A percentile compares a stretch with the other conserved stretches of the same genome.
These are phyloP conservation scores for Sitophilus oryzae DNA, from an alignment of 1,140 invertebrate genomes.

Conservation along the genomic window DNA sequence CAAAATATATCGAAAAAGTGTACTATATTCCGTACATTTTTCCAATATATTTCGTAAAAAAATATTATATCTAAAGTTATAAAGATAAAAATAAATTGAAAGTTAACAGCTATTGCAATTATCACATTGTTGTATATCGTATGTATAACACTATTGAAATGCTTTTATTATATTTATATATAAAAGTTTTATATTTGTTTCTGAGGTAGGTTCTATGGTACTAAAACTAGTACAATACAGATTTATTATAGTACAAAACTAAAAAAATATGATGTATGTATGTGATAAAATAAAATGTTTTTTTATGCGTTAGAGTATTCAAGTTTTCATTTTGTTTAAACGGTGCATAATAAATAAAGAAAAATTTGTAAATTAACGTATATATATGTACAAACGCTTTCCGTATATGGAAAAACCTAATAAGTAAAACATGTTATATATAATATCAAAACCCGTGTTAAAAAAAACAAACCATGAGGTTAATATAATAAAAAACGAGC, in stretches of 20 bases:
- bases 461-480: background rate
- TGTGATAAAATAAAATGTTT: no score
- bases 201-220: background rate
- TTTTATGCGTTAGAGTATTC: no score
- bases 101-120: background rate
- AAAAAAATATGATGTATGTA: no score
- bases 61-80: no score
- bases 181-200: background rate
- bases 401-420: background rate
- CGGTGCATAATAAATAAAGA: no score
- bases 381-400: background rate
- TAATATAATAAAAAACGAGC: background rate
- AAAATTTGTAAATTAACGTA: no score
- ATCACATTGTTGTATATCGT: background rate
- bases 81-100: no score
- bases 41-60: no score
- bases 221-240: background rate
- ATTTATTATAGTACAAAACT: background rate
- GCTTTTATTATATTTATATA: background rate
- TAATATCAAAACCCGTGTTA: background rate
- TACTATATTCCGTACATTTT: no score
- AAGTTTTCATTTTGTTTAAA: no score
- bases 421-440: background rate
- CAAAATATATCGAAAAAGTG: no score
- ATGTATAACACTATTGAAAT: background rate